Base-by-base conservation (phyloP, 2,888 invertebrate genomes). In the Hydriomena furcata region DNA sequence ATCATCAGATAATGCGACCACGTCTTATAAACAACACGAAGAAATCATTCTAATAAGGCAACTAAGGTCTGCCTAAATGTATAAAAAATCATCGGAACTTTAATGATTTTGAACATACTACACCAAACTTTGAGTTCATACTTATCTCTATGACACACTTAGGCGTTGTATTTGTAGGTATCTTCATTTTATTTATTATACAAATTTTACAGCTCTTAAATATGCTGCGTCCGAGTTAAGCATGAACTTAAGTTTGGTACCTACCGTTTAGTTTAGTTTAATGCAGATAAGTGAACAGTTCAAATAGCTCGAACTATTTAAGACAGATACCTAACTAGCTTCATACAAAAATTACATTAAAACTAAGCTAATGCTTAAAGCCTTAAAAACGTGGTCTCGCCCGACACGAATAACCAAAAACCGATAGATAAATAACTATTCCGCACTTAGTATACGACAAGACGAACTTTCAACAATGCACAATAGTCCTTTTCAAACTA, bases 391-490 rank as follows among this genome's bases (percentile, higher is more conserved):
- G 38, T 48, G 44, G 41, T 43, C 31, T 11, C 38, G 47, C 27
- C 55, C 55, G 47, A 55, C 55, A 55, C 55, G 40, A 28, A 7
- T 8, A 37, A 45, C 25, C 11, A 7, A 43, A 52, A 51, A 25
- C 24, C 61, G 45, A 52, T 60, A 60, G 62, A 68, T 57, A 63
- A 59, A 63, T 60, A 61, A 60, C 50, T 61, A 59, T 63, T 44
- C 47, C 57, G 36, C 70, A 70, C 73, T 71, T 72, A 65, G 66
- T n/a, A 68, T 59, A n/a, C 72, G 67, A 75, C 76, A 47, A 47
- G 52, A 43, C 49, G 43, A 52, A 46, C 20, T 43, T 52, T 35
- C 47, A 52, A 52, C 52, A 52, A 47, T n/a, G n/a, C n/a, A n/a
- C n/a, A n/a, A n/a, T n/a, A n/a, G n/a, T n/a, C n/a, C 41, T n/a